A percentile compares a stretch with the other conserved stretches of the same genome.
Evolutionary conservation across 2,888 invertebrate species (phyloP).

Genomic region (Agrotis ipsilon): DNA sequence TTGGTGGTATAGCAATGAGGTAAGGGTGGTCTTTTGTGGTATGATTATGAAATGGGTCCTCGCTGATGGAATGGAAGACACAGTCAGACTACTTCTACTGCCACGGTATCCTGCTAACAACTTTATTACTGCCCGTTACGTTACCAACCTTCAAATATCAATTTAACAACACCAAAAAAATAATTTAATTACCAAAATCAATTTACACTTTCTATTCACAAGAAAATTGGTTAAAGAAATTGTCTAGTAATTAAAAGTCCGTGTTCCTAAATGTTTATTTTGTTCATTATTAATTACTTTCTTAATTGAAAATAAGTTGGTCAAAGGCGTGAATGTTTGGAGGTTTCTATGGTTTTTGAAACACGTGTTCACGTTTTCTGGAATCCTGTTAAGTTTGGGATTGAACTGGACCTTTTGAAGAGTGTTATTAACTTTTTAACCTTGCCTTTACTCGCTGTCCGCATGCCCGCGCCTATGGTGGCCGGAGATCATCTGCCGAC

Average conservation of each 20-base stretch:
- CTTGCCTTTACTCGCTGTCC: no score
- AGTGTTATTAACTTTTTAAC: no score
- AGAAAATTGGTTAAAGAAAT: not conserved
- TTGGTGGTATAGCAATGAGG: no score
- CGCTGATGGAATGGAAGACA: no score
- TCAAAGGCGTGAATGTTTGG: not conserved
- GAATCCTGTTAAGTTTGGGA: not conserved
- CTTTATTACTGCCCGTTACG: not conserved
- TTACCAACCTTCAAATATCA: not conserved
- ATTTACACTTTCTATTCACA: not conserved
- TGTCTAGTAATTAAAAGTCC: not conserved
- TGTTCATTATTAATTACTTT: constrained; percentile 24
- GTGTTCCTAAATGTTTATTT: constrained; percentile 4
- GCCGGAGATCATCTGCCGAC: no score
- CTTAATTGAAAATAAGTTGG: not conserved
- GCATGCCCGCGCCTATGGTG: no score
- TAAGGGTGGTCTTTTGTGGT: no score
- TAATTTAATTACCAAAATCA: not conserved
- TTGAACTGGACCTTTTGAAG: not conserved
- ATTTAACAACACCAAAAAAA: not conserved
- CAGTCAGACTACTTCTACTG: no score
- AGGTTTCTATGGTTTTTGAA: not conserved
- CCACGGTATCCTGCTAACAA: no score
- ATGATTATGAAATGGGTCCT: no score
- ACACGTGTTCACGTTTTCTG: constrained; percentile 9